These are phyloP conservation scores for Nibea coibor DNA, from an alignment of 2,113 vertebrate species.

Conservation along the genomic window DNA sequence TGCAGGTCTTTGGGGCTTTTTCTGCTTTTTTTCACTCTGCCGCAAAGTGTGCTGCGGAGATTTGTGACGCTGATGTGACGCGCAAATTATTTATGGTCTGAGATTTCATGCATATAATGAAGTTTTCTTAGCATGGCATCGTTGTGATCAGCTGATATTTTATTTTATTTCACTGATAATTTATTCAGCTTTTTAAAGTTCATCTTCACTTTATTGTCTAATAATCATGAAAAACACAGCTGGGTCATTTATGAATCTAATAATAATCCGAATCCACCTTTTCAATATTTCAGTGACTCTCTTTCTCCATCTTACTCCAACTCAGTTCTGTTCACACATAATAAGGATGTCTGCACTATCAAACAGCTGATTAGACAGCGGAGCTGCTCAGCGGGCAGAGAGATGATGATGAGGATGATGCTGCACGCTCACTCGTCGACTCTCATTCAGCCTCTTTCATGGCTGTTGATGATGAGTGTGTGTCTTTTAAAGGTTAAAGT, in stretches of 20 bases:
- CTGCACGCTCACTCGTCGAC: background rate
- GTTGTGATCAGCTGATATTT: background rate
- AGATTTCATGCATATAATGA: background rate
- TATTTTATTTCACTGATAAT: background rate
- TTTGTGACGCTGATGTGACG: background rate
- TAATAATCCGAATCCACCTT: no score
- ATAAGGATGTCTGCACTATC: slow-evolving; percentile 59
- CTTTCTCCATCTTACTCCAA: background rate
- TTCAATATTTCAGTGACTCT: background rate
- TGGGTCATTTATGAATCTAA: no score
- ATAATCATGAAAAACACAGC: background rate
- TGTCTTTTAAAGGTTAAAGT: background rate
- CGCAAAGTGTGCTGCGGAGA: background rate
- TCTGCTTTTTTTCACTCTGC: background rate
- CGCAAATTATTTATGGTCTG: slow-evolving; percentile 26
- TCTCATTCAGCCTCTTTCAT: slow-evolving; percentile 1
- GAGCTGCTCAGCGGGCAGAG: slow-evolving; percentile 15
- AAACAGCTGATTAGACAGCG: slow-evolving; percentile 65
- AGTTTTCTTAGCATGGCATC: background rate
- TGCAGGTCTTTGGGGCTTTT: background rate
- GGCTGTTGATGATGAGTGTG: background rate
- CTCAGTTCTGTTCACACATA: slow-evolving; percentile 45
- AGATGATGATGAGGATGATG: slow-evolving; percentile 22
- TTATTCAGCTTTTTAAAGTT: background rate
- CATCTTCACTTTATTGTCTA: background rate